These are phyloP conservation scores for Phasia obesa DNA, from an alignment of 2,888 invertebrate genomes.

Conservation along the genomic window DNA sequence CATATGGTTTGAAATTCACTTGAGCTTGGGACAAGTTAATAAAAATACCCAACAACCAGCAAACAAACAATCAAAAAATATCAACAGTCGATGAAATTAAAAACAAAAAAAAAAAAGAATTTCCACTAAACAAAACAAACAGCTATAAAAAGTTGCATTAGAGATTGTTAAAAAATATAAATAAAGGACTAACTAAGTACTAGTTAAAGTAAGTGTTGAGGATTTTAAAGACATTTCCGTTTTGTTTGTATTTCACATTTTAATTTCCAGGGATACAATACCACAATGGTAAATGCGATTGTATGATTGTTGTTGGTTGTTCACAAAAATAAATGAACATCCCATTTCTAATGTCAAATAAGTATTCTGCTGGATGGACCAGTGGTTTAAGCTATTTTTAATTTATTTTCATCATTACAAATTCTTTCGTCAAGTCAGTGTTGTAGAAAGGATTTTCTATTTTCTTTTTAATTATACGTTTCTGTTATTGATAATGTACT, in stretches of 20 bases:
- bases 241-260: slow-evolving; percentile 23
- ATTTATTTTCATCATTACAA: slow-evolving; percentile 40
- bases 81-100: slow-evolving; percentile 55
- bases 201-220: slow-evolving; percentile 24
- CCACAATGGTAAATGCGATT: neutral
- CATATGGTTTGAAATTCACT: slow-evolving; percentile 57
- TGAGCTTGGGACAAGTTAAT: slow-evolving; percentile 67
- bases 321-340: neutral
- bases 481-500: slow-evolving; percentile 19
- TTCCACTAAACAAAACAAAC: slow-evolving; percentile 49
- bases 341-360: neutral
- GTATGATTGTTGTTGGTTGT: neutral
- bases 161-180: slow-evolving; percentile 37
- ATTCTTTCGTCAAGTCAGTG: slow-evolving; percentile 37
- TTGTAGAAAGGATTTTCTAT: slow-evolving; percentile 24
- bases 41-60: slow-evolving; percentile 60
- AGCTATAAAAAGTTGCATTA: slow-evolving; percentile 44
- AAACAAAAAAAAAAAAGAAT: slow-evolving; percentile 43
- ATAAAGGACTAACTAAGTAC: slow-evolving; percentile 48
- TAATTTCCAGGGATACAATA: slow-evolving; percentile 3
- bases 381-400: slow-evolving; percentile 33
- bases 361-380: slow-evolving; percentile 32
- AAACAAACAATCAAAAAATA: slow-evolving; percentile 48
- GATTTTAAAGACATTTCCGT: slow-evolving; percentile 37
- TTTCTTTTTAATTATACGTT: slow-evolving; percentile 15